These are phyloP conservation scores for Cotesia typhae DNA, from an alignment of 1,140 invertebrate genomes.

Conservation along the genomic window DNA sequence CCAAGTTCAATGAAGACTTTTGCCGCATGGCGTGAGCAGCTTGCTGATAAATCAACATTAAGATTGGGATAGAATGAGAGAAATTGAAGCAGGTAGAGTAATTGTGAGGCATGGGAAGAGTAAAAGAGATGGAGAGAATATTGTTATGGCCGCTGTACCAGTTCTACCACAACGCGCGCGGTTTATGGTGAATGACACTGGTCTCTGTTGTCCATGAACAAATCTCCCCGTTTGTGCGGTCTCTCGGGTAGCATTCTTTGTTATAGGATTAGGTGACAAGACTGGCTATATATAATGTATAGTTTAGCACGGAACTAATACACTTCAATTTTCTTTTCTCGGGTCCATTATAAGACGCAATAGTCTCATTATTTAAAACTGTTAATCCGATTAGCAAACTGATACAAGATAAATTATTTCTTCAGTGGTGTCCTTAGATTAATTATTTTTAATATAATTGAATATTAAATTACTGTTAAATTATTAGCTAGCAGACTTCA, in stretches of 20 bases:
- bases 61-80: constrained; percentile 18
- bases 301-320: background rate
- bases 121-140: background rate
- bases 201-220: constrained; percentile 22
- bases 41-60: constrained; percentile 36
- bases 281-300: background rate
- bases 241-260: constrained; percentile 10
- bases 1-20: constrained; percentile 35
- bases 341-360: background rate
- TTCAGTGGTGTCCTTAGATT: background rate
- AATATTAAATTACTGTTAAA: too few relatives aligned
- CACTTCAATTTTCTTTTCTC: constrained; percentile 11
- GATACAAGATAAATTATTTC: background rate
- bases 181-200: constrained; percentile 24
- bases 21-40: constrained; percentile 31
- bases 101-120: background rate
- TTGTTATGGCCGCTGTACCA: background rate
- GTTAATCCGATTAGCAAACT: background rate
- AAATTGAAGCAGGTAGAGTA: background rate
- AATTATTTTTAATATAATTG: constrained; percentile 11
- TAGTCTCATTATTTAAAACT: background rate
- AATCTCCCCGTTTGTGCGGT: constrained; percentile 20
- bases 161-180: constrained; percentile 21
- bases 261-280: constrained; percentile 20
- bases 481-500: too few relatives aligned